phyloP scores from a whole-genome alignment of 2,797 vertebrate genomes.

The Liparis tanakae region DNA sequence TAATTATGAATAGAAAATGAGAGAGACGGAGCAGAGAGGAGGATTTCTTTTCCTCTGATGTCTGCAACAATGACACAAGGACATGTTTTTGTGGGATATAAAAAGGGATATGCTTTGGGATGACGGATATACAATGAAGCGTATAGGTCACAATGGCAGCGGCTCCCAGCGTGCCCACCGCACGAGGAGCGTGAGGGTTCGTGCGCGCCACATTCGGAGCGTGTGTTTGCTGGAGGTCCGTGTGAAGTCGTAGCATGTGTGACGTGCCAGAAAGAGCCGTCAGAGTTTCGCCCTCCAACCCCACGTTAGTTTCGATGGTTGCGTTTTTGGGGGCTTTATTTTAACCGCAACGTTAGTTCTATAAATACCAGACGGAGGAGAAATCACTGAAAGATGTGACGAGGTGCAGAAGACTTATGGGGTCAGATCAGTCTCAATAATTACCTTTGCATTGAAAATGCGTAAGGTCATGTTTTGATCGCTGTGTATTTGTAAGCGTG shows the following conservation, averaged over 20 bases:
- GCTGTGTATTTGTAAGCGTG: too few species aligned
- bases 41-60: conserved; percentile 30
- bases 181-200: neutral
- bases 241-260: neutral
- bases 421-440: too few species aligned
- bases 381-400: neutral
- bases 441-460: too few species aligned
- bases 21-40: conserved; percentile 49
- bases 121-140: conserved; percentile 30
- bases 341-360: neutral
- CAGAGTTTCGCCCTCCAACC: conserved; percentile 9
- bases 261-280: neutral
- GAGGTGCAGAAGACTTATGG: too few species aligned
- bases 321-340: neutral
- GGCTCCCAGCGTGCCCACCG: neutral
- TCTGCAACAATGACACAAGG: conserved; percentile 56
- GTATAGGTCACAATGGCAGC: neutral
- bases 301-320: neutral
- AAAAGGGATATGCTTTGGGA: conserved; percentile 37
- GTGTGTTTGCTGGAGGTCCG: conserved; percentile 7
- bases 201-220: neutral
- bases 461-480: too few species aligned
- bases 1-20: conserved; percentile 81
- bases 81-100: conserved; percentile 46
- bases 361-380: neutral